Evolutionary conservation across 2,113 vertebrate genomes (phyloP).

Genomic region (Protobothrops mucrosquamatus): DNA sequence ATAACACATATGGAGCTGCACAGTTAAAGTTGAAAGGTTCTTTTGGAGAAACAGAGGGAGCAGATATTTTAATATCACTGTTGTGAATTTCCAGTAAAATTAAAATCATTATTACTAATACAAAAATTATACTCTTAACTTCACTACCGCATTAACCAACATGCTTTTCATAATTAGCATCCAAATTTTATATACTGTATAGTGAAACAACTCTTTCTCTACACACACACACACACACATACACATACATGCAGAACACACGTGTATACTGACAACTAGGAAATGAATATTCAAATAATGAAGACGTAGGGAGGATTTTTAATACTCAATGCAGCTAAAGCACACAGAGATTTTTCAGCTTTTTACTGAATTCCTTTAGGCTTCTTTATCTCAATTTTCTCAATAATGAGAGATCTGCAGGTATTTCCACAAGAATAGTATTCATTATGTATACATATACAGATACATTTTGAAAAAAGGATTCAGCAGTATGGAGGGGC

Average conservation of each 20-base stretch:
- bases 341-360: neutral
- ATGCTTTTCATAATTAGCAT: neutral
- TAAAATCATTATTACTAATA: neutral
- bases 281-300: neutral
- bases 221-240: too few species aligned
- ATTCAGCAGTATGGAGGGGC: neutral
- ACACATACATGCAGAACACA: too few species aligned
- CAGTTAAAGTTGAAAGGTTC: neutral
- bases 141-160: neutral
- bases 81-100: neutral
- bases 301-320: neutral
- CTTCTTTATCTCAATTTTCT: neutral
- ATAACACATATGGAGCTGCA: neutral
- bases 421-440: too few species aligned
- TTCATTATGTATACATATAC: neutral
- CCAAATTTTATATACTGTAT: neutral
- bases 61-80: neutral
- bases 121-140: neutral
- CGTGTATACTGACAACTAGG: neutral
- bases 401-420: neutral
- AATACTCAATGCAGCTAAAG: neutral
- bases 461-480: neutral
- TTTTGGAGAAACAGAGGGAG: neutral
- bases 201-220: neutral
- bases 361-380: neutral